Base-by-base conservation (phyloP, 1,140 invertebrate species). In the Galleria mellonella region DNA sequence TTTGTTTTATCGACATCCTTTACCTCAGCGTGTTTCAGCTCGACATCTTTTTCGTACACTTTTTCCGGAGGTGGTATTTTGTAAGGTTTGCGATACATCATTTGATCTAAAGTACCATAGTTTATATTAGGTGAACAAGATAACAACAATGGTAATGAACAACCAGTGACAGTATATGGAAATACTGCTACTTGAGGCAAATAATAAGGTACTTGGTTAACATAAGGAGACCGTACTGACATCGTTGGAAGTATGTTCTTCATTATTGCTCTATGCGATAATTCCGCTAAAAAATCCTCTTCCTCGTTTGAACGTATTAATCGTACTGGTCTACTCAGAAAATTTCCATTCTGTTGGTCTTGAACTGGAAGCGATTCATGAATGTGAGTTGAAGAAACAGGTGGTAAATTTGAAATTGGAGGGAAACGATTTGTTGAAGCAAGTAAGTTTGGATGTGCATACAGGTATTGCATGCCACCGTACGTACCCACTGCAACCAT, bases 181-280 rank as follows among this genome's bases (percentile, higher is more conserved):
- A 42, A 63, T 1, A 51, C 17, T 8, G 48, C 65, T 6, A 49
- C 32, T 33, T 28, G 32, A 13, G 28, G 27, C 29, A 28, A 36
- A 15, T 32, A 29, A 29, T 30, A 36, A 7, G 17, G 10, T 7
- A 6, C 13, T 7, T 29, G 13, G 8, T 11, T 13, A n/a, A 13
- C 11, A 37, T 14, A 23, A 1, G 46, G 9, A 11, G 41, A 43
- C 7, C 63, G 58, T 6, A 61, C 43, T n/a, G 63, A 46, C 73
- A 79, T 79, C 0, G 63, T 79, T 9, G 76, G 75, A 15, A 78
- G 46, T 35, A 74, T 67, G 44, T 76, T 83, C n/a, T 67, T 59
- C 46, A 81, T 61, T 8, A 67, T 63, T 14, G 74, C 51, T 32
- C 73, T 66, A 33, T 72, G 51, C 6, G 55, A 31, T 10, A 81